Evolutionary conservation across 2,113 vertebrate genomes (phyloP).

Genomic region (Mellivora capensis): DNA sequence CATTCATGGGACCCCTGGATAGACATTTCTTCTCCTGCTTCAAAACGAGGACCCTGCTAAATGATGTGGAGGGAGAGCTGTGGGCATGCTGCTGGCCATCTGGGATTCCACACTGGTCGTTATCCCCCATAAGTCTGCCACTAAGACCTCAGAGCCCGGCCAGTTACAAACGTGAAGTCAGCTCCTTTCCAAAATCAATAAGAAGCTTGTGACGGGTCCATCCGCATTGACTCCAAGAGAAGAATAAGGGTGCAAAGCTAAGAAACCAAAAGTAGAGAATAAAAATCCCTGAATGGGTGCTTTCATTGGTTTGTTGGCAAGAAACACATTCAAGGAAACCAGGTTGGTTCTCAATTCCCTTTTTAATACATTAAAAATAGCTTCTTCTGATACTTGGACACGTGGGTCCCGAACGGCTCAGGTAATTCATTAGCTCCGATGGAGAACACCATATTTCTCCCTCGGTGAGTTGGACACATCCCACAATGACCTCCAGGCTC

Average conservation of each 20-base stretch:
- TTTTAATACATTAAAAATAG: constrained; percentile 56
- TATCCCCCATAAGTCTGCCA: background rate
- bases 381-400: constrained; percentile 53
- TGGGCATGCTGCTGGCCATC: background rate
- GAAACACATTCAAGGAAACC: constrained; percentile 46
- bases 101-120: background rate
- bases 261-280: constrained; percentile 42
- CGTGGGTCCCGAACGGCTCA: background rate
- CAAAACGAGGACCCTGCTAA: constrained; percentile 30
- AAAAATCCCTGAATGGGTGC: constrained; percentile 54
- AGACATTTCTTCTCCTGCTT: constrained; percentile 6
- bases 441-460: constrained; percentile 29
- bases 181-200: constrained; percentile 54
- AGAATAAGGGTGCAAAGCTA: constrained; percentile 47
- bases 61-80: background rate
- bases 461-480: background rate
- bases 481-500: background rate
- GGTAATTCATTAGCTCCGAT: constrained; percentile 49
- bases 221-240: background rate
- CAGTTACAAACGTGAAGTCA: constrained; percentile 43
- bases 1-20: background rate
- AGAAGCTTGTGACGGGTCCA: background rate
- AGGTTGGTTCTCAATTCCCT: constrained; percentile 57
- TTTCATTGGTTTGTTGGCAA: constrained; percentile 64
- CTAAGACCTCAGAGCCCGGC: constrained; percentile 18